phyloP scores from a whole-genome alignment of 2,888 invertebrate species.

The Magallana nippona region DNA sequence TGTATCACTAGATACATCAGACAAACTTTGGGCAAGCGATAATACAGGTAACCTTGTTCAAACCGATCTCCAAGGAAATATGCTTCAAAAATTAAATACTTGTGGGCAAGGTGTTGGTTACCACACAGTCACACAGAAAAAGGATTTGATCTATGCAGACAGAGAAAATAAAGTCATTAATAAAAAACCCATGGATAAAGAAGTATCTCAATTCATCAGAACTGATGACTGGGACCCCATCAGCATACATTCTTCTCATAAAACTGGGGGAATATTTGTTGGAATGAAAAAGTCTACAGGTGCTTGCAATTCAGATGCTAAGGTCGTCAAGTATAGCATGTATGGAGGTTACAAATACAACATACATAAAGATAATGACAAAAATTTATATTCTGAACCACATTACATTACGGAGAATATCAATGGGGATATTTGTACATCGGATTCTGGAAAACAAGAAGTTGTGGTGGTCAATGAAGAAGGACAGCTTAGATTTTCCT shows the following conservation, averaged over 20 bases:
- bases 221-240: background rate
- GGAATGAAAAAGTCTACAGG: background rate
- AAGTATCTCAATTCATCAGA: background rate
- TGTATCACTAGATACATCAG: background rate
- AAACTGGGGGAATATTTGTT: background rate
- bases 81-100: too few species aligned
- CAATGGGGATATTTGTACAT: conserved; percentile 12
- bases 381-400: background rate
- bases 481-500: background rate
- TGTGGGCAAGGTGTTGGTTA: too few species aligned
- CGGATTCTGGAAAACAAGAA: background rate
- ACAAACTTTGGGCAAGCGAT: background rate
- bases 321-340: background rate
- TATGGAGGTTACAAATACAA: background rate
- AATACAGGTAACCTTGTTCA: too few species aligned
- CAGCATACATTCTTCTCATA: background rate
- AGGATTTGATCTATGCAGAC: too few species aligned
- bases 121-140: too few species aligned
- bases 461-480: conserved; percentile 28
- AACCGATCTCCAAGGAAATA: too few species aligned
- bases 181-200: too few species aligned
- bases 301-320: background rate
- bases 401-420: conserved; percentile 14
- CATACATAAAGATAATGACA: background rate
- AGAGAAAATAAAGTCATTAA: too few species aligned